Conservation (phyloP, 2,113 vertebrate genomes). For the Tapirus terrestris region DNA sequence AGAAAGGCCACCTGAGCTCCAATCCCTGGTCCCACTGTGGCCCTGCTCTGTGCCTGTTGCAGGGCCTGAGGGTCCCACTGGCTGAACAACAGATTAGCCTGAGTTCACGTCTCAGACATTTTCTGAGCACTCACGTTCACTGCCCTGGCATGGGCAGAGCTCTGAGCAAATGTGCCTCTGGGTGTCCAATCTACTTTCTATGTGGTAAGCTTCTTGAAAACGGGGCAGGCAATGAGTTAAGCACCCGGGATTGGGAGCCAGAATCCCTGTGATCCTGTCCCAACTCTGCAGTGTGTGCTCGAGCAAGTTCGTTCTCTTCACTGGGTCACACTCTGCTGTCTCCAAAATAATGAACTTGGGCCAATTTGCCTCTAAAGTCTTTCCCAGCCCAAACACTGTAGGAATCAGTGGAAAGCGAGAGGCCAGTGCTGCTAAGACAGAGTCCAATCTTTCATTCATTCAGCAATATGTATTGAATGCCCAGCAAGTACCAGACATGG, state of each 20-base stretch:
- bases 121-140: background rate
- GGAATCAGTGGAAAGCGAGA: background rate
- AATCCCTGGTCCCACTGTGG: rapidly evolving
- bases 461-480: background rate
- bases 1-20: rapidly evolving
- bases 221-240: rapidly evolving
- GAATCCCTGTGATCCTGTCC: rapidly evolving
- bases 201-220: background rate
- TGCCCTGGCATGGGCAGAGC: rapidly evolving
- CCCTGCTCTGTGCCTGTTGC: background rate
- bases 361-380: background rate
- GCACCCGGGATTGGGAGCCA: no score
- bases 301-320: background rate
- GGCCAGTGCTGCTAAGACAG: background rate
- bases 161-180: rapidly evolving
- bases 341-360: background rate
- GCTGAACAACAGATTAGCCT: background rate
- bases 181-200: background rate
- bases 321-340: no score
- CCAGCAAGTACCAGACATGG: background rate
- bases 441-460: background rate
- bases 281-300: no score
- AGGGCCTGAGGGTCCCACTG: rapidly evolving
- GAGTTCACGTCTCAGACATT: background rate
- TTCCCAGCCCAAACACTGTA: background rate